Evolutionary conservation across 2,113 vertebrate genomes (phyloP), one percentile per base, ranked within the genome.

Genomic region (Apeltes quadracus): DNA sequence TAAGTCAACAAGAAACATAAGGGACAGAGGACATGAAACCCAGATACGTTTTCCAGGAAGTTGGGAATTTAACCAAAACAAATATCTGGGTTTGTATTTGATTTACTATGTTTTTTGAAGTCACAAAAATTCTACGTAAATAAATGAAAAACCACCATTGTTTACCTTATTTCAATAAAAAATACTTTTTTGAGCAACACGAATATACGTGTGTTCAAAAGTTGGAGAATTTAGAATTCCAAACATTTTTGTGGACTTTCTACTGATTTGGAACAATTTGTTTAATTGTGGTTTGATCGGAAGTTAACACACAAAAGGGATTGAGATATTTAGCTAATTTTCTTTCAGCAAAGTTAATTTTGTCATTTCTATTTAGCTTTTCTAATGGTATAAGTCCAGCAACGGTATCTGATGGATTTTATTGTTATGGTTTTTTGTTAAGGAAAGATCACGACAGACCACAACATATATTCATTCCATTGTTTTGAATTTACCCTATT

Each of bases 391-490:
- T 16, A 43, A 15, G 41, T 5, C 14, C 4, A n/a, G 18, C 41
- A 46, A 39, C 5, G 18, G 5, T 18, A 20, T 25, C n/a, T 36
- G 6, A 63, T 66, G 43, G 1, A 41, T 75, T 23, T n/a, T 20
- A 18, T 51, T 32, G 14, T 61, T 27, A 53, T 18, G 25, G 7
- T 48, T 1, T 10, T 18, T 10, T 58, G 67, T 44, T 34, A 15
- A 12, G 5, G 7, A 65, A 63, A 69, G 61, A 44, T 27, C 36
- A 34, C 25, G 18, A 58, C 2, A 27, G 15, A 67, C 51, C 34
- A 76, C 55, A 39, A 34, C 23, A 38, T 78, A 16, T 46, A 53
- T 73, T 78, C 59, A 50, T 72, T 58, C 39, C 41, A 41, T 34
- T 25, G 20, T 75, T 65, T 67, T 27, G 58, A 46, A 38, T 18